Percentiles rank a stretch among this genome's conserved stretches.
Conservation (phyloP, 2,888 invertebrate genomes). For the Microplitis deprimator region DNA sequence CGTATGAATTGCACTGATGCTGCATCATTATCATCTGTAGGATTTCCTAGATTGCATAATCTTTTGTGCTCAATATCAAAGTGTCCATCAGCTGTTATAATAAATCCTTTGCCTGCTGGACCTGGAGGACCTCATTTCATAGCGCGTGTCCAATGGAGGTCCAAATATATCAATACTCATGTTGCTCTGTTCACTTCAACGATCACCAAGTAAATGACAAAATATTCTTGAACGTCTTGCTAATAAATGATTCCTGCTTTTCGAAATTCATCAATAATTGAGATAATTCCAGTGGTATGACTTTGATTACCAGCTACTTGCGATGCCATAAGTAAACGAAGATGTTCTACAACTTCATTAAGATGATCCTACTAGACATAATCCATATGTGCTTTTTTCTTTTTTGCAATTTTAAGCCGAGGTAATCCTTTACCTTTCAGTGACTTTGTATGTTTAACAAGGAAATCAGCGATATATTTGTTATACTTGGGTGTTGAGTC, state of each 20-base stretch:
- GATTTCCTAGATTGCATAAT: conserved; percentile 39
- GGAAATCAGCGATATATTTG: neutral
- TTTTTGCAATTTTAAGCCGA: neutral
- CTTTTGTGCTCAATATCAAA: conserved; percentile 40
- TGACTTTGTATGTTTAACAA: neutral
- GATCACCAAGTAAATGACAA: neutral
- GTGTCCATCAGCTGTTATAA: conserved; percentile 32
- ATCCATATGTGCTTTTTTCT: conserved; percentile 22
- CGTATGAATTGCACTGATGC: neutral
- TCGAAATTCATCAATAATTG: conserved; percentile 45
- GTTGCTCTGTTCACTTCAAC: neutral
- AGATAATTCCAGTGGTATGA: conserved; percentile 47
- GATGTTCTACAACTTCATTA: conserved; percentile 47
- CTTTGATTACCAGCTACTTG: conserved; percentile 46
- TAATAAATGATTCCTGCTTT: conserved; percentile 48
- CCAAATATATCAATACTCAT: conserved; percentile 34
- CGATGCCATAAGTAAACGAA: conserved; percentile 43
- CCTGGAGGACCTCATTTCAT: conserved; percentile 22
- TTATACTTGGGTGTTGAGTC: neutral
- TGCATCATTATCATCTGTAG: conserved; percentile 28
- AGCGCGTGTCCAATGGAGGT: neutral
- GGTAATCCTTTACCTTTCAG: neutral
- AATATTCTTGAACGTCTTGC: neutral
- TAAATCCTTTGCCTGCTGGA: conserved; percentile 26
- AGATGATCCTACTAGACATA: conserved; percentile 49